These are phyloP conservation scores for Cairina moschata DNA, from an alignment of 2,113 vertebrate genomes.

Conservation along the genomic window DNA sequence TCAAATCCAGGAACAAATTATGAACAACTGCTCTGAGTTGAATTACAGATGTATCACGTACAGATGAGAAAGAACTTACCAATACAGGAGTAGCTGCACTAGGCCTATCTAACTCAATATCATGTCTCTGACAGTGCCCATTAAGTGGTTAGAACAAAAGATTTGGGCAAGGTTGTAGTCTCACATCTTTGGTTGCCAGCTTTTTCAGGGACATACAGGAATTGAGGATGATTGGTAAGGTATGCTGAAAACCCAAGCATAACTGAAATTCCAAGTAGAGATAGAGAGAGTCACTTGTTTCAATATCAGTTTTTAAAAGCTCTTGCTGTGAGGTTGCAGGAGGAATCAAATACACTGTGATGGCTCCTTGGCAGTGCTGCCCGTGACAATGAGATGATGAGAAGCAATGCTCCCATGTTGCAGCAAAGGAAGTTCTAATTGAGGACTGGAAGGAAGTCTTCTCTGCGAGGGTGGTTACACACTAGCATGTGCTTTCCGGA, in stretches of 20 bases:
- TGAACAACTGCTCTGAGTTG: neutral
- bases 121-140: neutral
- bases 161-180: neutral
- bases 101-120: neutral
- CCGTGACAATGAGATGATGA: neutral
- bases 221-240: neutral
- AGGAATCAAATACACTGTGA: neutral
- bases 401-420: neutral
- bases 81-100: neutral
- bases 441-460: neutral
- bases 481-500: slow-evolving; percentile 1
- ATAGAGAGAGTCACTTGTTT: neutral
- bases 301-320: neutral
- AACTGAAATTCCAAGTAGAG: neutral
- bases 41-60: neutral
- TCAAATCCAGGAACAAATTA: neutral
- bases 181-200: neutral
- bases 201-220: neutral
- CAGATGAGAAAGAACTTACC: neutral
- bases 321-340: neutral
- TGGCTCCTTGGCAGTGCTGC: neutral
- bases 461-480: neutral
- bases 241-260: neutral
- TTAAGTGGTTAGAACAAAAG: neutral
- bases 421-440: slow-evolving; percentile 23